Evolutionary conservation across 2,888 invertebrate species (phyloP).

Genomic region (Trachelus tabidus): DNA sequence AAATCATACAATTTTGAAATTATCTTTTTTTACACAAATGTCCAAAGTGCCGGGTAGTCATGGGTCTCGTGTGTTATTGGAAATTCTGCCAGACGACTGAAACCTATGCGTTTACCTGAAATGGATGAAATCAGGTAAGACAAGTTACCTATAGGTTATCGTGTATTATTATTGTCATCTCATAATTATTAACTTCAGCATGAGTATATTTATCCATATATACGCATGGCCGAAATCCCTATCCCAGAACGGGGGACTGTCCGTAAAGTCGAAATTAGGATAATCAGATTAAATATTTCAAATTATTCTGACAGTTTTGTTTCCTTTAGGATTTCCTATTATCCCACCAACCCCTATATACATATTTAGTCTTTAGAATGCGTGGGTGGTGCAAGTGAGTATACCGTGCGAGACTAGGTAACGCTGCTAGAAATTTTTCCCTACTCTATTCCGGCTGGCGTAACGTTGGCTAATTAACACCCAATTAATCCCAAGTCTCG

Average conservation of each 20-base stretch:
- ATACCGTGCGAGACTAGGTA: neutral
- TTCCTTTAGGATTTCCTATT: neutral
- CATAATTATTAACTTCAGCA: neutral
- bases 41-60: neutral
- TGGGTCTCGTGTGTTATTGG: neutral
- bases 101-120: neutral
- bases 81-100: neutral
- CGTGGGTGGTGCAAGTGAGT: neutral
- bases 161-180: neutral
- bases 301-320: neutral
- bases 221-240: too few relatives aligned
- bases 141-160: neutral
- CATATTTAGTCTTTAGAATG: neutral
- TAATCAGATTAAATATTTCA: neutral
- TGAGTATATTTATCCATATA: neutral
- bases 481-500: neutral
- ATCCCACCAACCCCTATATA: neutral
- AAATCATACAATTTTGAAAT: neutral
- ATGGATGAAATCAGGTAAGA: neutral
- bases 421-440: neutral
- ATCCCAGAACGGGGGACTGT: too few relatives aligned
- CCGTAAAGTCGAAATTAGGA: neutral
- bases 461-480: neutral
- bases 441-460: neutral
- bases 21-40: neutral